A percentile compares a stretch with the other conserved stretches of the same genome.
Evolutionary conservation across 2,113 vertebrate genomes (phyloP).

Genomic region (Dryoscopus gambensis): DNA sequence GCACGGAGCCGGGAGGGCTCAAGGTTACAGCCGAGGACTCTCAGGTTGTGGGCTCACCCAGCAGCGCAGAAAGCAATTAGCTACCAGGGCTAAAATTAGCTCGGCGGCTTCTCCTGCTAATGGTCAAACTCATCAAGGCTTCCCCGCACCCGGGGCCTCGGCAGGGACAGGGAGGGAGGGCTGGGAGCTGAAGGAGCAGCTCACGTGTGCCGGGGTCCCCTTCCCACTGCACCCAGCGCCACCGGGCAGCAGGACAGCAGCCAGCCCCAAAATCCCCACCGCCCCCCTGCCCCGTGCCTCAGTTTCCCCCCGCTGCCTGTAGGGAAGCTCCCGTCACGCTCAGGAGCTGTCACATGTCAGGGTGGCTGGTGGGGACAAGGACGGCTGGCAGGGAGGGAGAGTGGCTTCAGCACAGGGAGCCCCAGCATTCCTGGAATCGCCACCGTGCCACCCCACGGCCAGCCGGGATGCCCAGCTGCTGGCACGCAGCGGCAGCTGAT

Average conservation of each 20-base stretch:
- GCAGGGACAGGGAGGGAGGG: neutral
- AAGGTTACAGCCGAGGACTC: constrained; percentile 32
- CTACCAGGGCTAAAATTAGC: constrained; percentile 57
- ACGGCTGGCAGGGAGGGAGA: neutral
- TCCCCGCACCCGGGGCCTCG: neutral
- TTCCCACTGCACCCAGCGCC: fast-evolving
- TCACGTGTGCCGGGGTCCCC: fast-evolving
- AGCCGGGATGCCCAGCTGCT: constrained; percentile 22
- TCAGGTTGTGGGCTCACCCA: neutral
- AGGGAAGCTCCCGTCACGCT: fast-evolving
- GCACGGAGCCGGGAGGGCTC: neutral
- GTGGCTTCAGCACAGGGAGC: neutral
- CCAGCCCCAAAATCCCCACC: fast-evolving
- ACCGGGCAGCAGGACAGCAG: neutral
- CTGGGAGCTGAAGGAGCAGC: neutral
- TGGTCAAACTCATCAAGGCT: constrained; percentile 52
- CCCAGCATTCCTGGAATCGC: neutral
- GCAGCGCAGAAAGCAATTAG: constrained; percentile 49
- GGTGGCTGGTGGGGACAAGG: neutral
- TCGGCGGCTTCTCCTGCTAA: constrained; percentile 40
- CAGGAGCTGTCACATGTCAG: neutral
- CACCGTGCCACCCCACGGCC: neutral
- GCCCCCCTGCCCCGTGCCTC: neutral
- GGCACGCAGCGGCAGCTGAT: neutral
- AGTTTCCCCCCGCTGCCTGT: neutral